These are phyloP conservation scores for Gastrophysa polygoni DNA, from an alignment of 2,888 invertebrate species.

Conservation along the genomic window DNA sequence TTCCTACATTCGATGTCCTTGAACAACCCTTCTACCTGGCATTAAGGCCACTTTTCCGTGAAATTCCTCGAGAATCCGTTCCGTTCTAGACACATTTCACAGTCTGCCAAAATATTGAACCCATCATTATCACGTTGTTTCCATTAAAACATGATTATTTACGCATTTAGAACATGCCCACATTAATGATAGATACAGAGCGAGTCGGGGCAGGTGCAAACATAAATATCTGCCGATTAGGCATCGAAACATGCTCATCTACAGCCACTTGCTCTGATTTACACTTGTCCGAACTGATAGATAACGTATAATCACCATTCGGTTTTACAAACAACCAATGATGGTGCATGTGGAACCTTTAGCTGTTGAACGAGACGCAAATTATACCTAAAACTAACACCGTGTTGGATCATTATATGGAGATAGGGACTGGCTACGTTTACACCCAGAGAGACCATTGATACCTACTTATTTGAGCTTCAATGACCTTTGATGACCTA, in stretches of 20 bases:
- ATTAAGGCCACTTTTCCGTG: not conserved
- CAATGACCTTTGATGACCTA: too few relatives aligned
- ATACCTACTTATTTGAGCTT: too few relatives aligned
- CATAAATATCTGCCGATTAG: constrained; percentile 21
- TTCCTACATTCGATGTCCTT: too few relatives aligned
- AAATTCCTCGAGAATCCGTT: not conserved
- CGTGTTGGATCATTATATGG: constrained; percentile 30
- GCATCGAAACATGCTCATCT: constrained; percentile 24
- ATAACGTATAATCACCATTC: constrained; percentile 41
- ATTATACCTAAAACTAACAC: constrained; percentile 44
- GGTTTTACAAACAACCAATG: constrained; percentile 41
- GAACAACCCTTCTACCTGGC: not conserved
- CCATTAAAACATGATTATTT: constrained; percentile 26
- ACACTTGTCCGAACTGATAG: constrained; percentile 26
- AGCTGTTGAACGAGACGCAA: constrained; percentile 41
- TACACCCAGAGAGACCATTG: too few relatives aligned
- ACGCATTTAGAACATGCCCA: constrained; percentile 18
- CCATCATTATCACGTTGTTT: constrained; percentile 24
- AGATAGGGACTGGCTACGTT: constrained; percentile 7
- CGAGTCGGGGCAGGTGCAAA: constrained; percentile 30
- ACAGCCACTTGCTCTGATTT: constrained; percentile 14
- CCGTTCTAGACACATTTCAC: not conserved
- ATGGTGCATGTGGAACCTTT: too few relatives aligned
- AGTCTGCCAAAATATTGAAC: constrained; percentile 10
- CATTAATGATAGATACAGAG: constrained; percentile 21